Conservation (phyloP, 2,888 invertebrate species). For the Andrena hattorfiana region DNA sequence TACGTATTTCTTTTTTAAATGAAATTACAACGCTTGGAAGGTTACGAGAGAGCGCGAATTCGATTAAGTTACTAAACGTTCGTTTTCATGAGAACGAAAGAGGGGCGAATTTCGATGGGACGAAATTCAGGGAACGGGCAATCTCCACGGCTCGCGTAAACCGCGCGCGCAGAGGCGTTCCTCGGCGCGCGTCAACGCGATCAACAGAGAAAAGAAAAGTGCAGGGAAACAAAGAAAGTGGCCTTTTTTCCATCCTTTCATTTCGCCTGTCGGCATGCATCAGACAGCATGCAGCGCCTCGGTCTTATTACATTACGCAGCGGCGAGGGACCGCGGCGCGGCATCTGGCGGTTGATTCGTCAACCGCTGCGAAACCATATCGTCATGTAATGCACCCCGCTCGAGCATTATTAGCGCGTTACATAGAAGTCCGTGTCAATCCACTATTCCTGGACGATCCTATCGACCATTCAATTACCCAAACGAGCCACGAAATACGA, state of each 20-base stretch:
- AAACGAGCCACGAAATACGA: too few species aligned
- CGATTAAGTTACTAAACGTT: too few species aligned
- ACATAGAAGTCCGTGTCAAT: neutral
- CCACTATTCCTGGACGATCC: too few species aligned
- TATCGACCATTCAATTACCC: too few species aligned
- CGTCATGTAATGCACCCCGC: neutral
- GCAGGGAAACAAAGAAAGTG: constrained; percentile 19
- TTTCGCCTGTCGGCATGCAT: constrained; percentile 28
- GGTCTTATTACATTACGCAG: constrained; percentile 28
- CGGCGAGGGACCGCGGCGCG: constrained; percentile 4
- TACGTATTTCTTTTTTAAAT: neutral
- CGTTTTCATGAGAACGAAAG: too few species aligned
- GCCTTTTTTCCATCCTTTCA: constrained; percentile 14
- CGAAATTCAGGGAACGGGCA: too few species aligned
- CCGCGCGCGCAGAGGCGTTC: too few species aligned
- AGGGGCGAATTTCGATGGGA: too few species aligned
- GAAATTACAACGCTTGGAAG: too few species aligned
- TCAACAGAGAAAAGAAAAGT: neutral
- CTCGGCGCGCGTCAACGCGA: neutral
- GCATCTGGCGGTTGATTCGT: constrained; percentile 28
- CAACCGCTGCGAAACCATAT: constrained; percentile 19
- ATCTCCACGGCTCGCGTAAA: too few species aligned
- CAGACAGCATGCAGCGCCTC: constrained; percentile 17
- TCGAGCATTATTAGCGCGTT: neutral
- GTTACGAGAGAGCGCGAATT: too few species aligned